phyloP scores from a whole-genome alignment of 2,888 invertebrate species.

The Leptopilina myrica region DNA sequence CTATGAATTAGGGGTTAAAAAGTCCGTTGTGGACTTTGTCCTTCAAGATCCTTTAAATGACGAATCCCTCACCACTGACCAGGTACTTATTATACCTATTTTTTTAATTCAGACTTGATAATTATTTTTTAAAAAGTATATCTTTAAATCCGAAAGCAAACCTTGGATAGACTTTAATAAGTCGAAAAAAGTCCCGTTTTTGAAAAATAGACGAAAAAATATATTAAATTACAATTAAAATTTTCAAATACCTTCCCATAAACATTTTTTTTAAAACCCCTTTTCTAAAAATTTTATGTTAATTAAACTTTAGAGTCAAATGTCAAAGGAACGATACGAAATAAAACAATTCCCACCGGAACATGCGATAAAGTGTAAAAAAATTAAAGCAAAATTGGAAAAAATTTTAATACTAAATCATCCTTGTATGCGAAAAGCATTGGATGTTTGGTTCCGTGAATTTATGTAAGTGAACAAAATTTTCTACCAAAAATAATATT shows the following conservation, averaged over 20 bases:
- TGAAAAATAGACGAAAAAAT: too few species aligned
- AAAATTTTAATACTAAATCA: conserved; percentile 86
- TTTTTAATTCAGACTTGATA: conserved; percentile 7
- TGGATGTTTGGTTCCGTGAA: conserved; percentile 88
- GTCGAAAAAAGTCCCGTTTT: too few species aligned
- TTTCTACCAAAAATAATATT: not conserved
- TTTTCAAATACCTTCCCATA: too few species aligned
- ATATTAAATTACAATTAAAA: too few species aligned
- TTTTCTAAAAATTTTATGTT: not conserved
- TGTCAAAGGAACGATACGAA: conserved; percentile 57
- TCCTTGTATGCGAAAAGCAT: conserved; percentile 87
- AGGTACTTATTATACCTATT: conserved; percentile 49
- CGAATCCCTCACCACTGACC: conserved; percentile 42
- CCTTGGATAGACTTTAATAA: too few species aligned
- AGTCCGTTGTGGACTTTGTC: conserved; percentile 94
- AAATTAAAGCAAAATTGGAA: conserved; percentile 77
- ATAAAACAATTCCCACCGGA: conserved; percentile 57
- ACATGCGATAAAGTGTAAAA: conserved; percentile 56
- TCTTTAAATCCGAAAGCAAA: too few species aligned
- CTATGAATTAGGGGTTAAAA: conserved; percentile 92
- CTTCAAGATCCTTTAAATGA: conserved; percentile 83
- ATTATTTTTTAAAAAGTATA: not conserved
- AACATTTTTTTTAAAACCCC: too few species aligned
- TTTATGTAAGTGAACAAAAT: conserved; percentile 80
- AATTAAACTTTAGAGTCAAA: conserved; percentile 44